A percentile compares a stretch with the other conserved stretches of the same genome.
phyloP scores from a whole-genome alignment of 1,140 invertebrate species.

The Psix sp. region DNA sequence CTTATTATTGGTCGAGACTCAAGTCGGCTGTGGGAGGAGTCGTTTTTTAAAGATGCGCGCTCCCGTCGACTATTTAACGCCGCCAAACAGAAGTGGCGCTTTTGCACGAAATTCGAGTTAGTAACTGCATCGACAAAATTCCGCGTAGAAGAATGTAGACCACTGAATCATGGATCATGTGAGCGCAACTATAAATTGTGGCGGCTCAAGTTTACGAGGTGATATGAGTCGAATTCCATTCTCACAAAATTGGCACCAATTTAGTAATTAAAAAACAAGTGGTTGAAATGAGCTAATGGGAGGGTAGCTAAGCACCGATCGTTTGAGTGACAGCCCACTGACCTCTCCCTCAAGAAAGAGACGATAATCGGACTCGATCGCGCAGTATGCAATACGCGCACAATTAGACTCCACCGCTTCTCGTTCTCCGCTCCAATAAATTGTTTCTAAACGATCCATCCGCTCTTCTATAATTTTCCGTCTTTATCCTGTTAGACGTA shows the following conservation, averaged over 20 bases:
- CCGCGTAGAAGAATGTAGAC: slow-evolving; percentile 28
- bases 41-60: slow-evolving; percentile 64
- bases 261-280: slow-evolving; percentile 75
- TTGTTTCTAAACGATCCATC: slow-evolving; percentile 24
- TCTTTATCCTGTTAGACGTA: slow-evolving; percentile 25
- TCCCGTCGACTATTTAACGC: slow-evolving; percentile 69
- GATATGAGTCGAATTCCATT: slow-evolving; percentile 66
- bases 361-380: slow-evolving; percentile 59
- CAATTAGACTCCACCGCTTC: slow-evolving; percentile 20
- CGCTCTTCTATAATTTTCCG: slow-evolving; percentile 41
- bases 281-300: slow-evolving; percentile 71
- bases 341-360: slow-evolving; percentile 69
- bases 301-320: slow-evolving; percentile 73
- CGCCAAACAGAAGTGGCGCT: slow-evolving; percentile 2
- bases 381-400: slow-evolving; percentile 27
- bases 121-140: not conserved
- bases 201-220: slow-evolving; percentile 18
- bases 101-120: slow-evolving; percentile 4
- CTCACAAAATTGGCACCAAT: slow-evolving; percentile 75
- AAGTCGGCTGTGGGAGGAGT: slow-evolving; percentile 38
- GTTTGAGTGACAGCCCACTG: slow-evolving; percentile 75
- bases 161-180: slow-evolving; percentile 42
- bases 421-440: slow-evolving; percentile 23
- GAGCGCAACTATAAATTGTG: slow-evolving; percentile 68
- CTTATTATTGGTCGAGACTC: slow-evolving; percentile 57